Base-by-base conservation (phyloP, 2,113 vertebrate genomes). In the Cacatua alba region DNA sequence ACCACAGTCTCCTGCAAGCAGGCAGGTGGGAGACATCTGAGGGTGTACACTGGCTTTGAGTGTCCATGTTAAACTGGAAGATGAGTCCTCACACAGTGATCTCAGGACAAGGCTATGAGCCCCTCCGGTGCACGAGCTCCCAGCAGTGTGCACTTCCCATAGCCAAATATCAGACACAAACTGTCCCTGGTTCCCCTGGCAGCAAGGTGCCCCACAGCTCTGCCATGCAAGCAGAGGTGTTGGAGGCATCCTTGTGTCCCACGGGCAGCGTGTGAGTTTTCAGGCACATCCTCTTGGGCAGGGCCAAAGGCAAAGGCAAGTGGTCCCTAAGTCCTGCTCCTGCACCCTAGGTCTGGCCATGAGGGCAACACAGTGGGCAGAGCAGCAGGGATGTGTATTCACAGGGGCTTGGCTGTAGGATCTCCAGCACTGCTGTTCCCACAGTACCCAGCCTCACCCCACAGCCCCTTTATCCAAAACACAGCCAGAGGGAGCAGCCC, bases 181-280 rank as follows among this genome's bases (percentile, higher is more conserved):
- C 1, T 1, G 41, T 13, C 41, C 31, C 3, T 2, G 13, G 41
- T 19, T n/a, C 4, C 31, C 20, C 20, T 3, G 6, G 29, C 17
- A 55, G 21, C 2, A 0, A 24, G 53, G 16, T 15, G 39, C 17
- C 29, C 53, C 9, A 1, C 0, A 2, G 48, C n/a, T 77, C 37
- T 28, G 23, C 69, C 6, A 0, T 8, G 67, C 0, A 2, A 39
- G 57, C 25, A 16, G 69, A 59, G 44, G 21, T n/a, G 33, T 62
- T 3, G 1, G 28, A 25, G 33, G 26, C 2, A 0, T 33, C 28
- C n/a, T 19, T 21, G 2, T 17, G 39, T 29, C 39, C 37, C n/a
- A 7, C 0, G 1, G 41, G n/a, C 57, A 35, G 65, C 0, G 0
- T 28, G 41, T 0, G 3, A 29, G 35, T 10, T 59, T 57, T 81